A percentile compares a stretch with the other conserved stretches of the same genome.
Conservation (phyloP, 2,113 vertebrate genomes). For the Phasianus colchicus region DNA sequence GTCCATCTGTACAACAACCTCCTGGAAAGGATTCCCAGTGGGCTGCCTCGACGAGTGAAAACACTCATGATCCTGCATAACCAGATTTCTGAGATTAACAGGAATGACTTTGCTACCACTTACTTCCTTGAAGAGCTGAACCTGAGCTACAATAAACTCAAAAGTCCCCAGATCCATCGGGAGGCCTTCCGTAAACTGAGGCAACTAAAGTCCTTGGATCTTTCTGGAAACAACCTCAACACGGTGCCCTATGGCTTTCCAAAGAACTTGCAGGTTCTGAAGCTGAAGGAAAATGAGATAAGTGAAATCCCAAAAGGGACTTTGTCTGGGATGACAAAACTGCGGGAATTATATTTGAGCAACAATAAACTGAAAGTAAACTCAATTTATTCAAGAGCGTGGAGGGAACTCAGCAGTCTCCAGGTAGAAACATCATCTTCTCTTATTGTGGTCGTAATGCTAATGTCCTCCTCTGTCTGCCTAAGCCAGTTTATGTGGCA, state of each 20-base stretch:
- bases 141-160: slow-evolving; percentile 96
- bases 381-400: slow-evolving; percentile 89
- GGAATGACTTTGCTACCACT: slow-evolving; percentile 90
- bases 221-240: slow-evolving; percentile 91
- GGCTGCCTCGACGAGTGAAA: slow-evolving; percentile 92
- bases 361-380: slow-evolving; percentile 89
- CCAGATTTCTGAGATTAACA: slow-evolving; percentile 88
- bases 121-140: slow-evolving; percentile 95
- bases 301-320: slow-evolving; percentile 84
- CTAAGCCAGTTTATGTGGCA: neutral
- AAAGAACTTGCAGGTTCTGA: slow-evolving; percentile 88
- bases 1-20: slow-evolving; percentile 97
- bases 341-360: slow-evolving; percentile 89
- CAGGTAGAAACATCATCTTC: slow-evolving; percentile 79
- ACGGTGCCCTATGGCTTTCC: slow-evolving; percentile 88
- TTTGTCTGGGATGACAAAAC: slow-evolving; percentile 88
- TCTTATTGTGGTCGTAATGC: neutral
- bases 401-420: slow-evolving; percentile 88
- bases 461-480: neutral
- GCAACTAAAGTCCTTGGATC: slow-evolving; percentile 87
- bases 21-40: slow-evolving; percentile 90
- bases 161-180: slow-evolving; percentile 85
- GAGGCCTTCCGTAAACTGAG: slow-evolving; percentile 96
- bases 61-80: slow-evolving; percentile 97
- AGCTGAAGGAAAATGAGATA: slow-evolving; percentile 91